These are phyloP conservation scores for Tetragonula carbonaria DNA, from an alignment of 2,888 invertebrate genomes.

Conservation along the genomic window DNA sequence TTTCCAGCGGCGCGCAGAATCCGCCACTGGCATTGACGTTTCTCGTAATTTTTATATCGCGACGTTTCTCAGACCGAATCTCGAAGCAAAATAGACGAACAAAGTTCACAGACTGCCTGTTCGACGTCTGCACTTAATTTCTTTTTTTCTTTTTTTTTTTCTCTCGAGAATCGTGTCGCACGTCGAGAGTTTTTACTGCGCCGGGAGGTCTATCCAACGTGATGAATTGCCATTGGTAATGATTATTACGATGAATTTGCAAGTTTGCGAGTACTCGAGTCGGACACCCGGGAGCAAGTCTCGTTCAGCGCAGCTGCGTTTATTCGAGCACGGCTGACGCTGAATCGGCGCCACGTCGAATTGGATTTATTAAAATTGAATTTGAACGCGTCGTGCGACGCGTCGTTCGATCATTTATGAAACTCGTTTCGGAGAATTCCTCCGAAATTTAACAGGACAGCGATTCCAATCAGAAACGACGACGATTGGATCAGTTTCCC, in stretches of 20 bases:
- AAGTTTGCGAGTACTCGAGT: conserved; percentile 14
- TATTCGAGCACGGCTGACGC: background rate
- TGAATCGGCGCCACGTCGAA: background rate
- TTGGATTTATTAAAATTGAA: background rate
- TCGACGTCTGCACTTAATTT: background rate
- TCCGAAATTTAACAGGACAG: too few species aligned
- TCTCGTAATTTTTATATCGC: too few species aligned
- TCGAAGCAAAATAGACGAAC: too few species aligned
- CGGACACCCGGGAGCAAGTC: background rate
- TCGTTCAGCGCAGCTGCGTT: background rate
- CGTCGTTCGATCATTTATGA: too few species aligned
- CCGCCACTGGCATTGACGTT: too few species aligned
- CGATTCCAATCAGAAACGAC: too few species aligned
- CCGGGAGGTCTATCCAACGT: background rate
- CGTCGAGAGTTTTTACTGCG: background rate
- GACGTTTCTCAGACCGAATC: too few species aligned
- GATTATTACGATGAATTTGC: conserved; percentile 35
- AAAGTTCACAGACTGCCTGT: background rate
- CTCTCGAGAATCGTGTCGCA: background rate
- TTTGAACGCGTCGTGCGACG: background rate
- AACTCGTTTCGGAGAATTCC: too few species aligned
- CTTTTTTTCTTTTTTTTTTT: too few species aligned
- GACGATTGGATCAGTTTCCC: too few species aligned
- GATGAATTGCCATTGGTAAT: conserved; percentile 27
- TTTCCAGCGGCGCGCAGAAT: too few species aligned